Percentiles rank a stretch among this genome's conserved stretches.
Conservation (phyloP, 2,888 invertebrate genomes). For the Epicampocera succincta region DNA sequence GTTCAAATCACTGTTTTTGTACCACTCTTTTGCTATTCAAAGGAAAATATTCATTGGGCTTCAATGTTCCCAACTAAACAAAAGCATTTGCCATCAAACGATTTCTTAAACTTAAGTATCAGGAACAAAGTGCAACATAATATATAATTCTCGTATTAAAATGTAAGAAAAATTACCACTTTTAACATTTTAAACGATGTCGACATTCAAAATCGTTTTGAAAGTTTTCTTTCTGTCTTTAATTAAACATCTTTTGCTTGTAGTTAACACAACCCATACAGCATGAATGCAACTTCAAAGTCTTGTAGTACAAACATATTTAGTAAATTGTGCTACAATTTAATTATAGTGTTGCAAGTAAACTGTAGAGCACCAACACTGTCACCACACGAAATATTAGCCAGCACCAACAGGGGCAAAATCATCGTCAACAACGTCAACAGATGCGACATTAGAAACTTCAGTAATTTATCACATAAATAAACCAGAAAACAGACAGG, state of each 20-base stretch:
- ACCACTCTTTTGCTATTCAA: no score
- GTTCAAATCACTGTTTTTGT: no score
- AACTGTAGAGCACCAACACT: slow-evolving; percentile 20
- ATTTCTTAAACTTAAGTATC: neutral
- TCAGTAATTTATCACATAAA: slow-evolving; percentile 57
- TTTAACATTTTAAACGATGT: slow-evolving; percentile 66
- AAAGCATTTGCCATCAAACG: slow-evolving; percentile 11
- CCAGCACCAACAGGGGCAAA: slow-evolving; percentile 11
- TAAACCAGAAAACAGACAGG: slow-evolving; percentile 4
- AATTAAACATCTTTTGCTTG: slow-evolving; percentile 42
- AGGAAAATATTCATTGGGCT: slow-evolving; percentile 23
- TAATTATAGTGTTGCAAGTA: slow-evolving; percentile 60
- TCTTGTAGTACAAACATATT: slow-evolving; percentile 2
- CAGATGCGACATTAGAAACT: slow-evolving; percentile 65
- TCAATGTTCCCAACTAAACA: slow-evolving; percentile 12
- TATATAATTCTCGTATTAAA: slow-evolving; percentile 53
- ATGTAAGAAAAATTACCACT: slow-evolving; percentile 60
- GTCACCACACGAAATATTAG: slow-evolving; percentile 20
- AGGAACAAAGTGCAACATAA: slow-evolving; percentile 18
- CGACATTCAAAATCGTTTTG: slow-evolving; percentile 55
- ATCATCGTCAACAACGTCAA: slow-evolving; percentile 50
- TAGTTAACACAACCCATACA: slow-evolving; percentile 19
- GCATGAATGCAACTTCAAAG: neutral
- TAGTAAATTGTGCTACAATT: slow-evolving; percentile 63
- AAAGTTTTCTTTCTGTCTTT: slow-evolving; percentile 53